phyloP scores from a whole-genome alignment of 2,113 vertebrate genomes.

The Nannospalax galili region DNA sequence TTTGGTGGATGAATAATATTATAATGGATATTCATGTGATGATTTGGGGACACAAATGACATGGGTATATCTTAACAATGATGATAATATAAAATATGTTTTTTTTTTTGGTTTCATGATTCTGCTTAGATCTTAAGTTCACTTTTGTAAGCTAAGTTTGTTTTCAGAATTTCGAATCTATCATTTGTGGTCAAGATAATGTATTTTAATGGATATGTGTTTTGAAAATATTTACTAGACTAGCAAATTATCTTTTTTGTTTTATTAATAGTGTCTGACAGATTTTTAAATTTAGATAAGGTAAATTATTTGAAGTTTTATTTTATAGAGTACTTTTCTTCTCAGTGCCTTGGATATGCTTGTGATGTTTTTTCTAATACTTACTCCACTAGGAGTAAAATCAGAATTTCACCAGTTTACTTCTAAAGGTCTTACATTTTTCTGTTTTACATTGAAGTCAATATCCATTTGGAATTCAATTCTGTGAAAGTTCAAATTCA shows the following conservation, averaged over 20 bases:
- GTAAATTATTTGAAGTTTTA: not conserved
- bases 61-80: not conserved
- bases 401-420: not conserved
- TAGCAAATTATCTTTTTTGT: not conserved
- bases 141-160: not conserved
- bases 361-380: not conserved
- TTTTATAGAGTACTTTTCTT: not conserved
- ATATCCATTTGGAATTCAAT: not conserved
- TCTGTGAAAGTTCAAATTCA: not conserved
- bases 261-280: not conserved
- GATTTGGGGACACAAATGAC: not conserved
- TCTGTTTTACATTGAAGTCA: not conserved
- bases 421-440: not conserved
- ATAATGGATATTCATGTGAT: not conserved
- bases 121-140: not conserved
- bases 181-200: not conserved
- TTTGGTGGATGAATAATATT: not conserved
- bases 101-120: not conserved
- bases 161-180: not conserved
- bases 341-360: not conserved
- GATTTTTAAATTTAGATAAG: not conserved
- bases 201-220: not conserved
- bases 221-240: not conserved
- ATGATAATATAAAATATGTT: not conserved
- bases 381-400: not conserved